Percentiles rank a stretch among this genome's conserved stretches.
Conservation (phyloP, 2,888 invertebrate species). For the Pedicia rivosa region DNA sequence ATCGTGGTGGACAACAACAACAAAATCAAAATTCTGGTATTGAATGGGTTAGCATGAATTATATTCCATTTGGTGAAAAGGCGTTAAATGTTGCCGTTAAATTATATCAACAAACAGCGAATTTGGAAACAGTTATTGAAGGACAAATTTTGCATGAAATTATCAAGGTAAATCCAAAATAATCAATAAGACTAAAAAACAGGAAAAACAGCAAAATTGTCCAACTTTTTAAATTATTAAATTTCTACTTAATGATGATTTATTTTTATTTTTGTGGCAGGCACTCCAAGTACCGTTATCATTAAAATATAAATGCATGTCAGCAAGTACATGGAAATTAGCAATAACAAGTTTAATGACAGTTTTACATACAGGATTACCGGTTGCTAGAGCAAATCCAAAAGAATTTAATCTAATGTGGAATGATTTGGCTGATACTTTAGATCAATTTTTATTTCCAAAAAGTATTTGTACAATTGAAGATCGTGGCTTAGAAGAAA, state of each 20-base stretch:
- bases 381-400: slow-evolving; percentile 66
- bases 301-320: slow-evolving; percentile 66
- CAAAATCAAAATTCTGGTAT: slow-evolving; percentile 31
- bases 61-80: slow-evolving; percentile 74
- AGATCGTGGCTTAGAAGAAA: slow-evolving; percentile 41
- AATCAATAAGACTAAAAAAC: too few relatives aligned
- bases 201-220: too few relatives aligned
- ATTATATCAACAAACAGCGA: slow-evolving; percentile 57
- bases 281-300: slow-evolving; percentile 56
- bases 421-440: slow-evolving; percentile 67
- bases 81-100: slow-evolving; percentile 56
- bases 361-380: slow-evolving; percentile 69
- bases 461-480: slow-evolving; percentile 36
- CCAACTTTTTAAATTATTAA: neutral
- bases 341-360: slow-evolving; percentile 60
- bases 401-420: slow-evolving; percentile 64
- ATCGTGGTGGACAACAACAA: slow-evolving; percentile 7
- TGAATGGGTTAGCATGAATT: slow-evolving; percentile 66
- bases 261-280: slow-evolving; percentile 25
- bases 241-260: slow-evolving; percentile 12
- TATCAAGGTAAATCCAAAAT: slow-evolving; percentile 25
- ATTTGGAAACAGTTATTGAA: slow-evolving; percentile 51
- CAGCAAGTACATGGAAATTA: slow-evolving; percentile 68
- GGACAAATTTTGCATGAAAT: slow-evolving; percentile 56
- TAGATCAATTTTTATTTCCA: slow-evolving; percentile 87